Percentiles rank a stretch among this genome's conserved stretches.
Evolutionary conservation across 1,140 invertebrate genomes (phyloP).

Genomic region (Stegodyphus mimosarum): DNA sequence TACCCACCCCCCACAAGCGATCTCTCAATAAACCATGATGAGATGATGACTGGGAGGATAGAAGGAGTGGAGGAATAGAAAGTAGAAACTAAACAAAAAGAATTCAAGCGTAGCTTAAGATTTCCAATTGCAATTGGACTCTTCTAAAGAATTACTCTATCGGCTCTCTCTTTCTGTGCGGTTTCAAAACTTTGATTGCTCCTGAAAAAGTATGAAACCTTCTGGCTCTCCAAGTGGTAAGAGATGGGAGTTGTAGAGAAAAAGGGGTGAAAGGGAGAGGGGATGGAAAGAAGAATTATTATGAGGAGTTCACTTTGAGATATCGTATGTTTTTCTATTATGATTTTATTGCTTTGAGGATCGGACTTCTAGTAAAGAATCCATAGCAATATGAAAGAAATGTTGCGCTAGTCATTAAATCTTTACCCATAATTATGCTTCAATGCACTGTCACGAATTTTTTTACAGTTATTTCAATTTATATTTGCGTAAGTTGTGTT

Average conservation of each 20-base stretch:
- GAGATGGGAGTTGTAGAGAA: too few relatives aligned
- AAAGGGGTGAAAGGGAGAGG: not conserved
- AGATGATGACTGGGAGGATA: constrained; percentile 21
- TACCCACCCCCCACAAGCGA: not conserved
- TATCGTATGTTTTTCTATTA: too few relatives aligned
- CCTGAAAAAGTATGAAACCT: not conserved
- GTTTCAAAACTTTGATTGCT: constrained; percentile 48
- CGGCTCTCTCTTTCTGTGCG: not conserved
- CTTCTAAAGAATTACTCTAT: constrained; percentile 18
- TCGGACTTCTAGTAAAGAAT: too few relatives aligned
- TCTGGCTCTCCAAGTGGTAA: not conserved
- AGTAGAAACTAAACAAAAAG: too few relatives aligned
- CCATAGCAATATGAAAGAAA: too few relatives aligned
- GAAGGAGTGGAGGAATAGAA: not conserved
- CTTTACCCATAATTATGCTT: too few relatives aligned
- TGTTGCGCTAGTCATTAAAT: too few relatives aligned
- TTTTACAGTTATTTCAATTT: too few relatives aligned
- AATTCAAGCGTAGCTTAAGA: not conserved
- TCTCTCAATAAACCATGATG: constrained; percentile 53
- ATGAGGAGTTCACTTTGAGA: too few relatives aligned
- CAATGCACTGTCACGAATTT: too few relatives aligned
- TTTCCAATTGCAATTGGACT: not conserved
- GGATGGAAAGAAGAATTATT: not conserved
- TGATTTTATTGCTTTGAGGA: too few relatives aligned
- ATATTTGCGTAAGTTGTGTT: too few relatives aligned